Base-by-base conservation (phyloP, 2,113 vertebrate genomes). In the Recurvirostra avosetta region DNA sequence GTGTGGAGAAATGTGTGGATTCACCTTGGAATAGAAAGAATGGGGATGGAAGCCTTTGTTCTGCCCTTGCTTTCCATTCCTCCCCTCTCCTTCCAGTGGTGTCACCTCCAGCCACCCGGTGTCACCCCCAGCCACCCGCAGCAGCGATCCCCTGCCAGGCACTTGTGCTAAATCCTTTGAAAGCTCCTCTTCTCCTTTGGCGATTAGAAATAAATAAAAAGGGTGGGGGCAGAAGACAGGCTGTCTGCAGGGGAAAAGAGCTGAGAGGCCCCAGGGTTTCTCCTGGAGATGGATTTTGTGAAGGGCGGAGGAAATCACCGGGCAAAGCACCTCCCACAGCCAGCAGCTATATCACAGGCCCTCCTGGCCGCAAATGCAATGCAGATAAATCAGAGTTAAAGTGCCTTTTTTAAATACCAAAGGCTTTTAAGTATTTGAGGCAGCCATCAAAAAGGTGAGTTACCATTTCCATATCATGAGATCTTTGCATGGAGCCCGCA, bases 361-460 rank as follows among this genome's bases (percentile, higher is more conserved):
- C 25, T 70, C 50, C 47, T 83, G 36, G 62, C 92, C 0, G 0
- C 34, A 94, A 94, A 94, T 92, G 87, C 72, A 91, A 12, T 56
- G 86, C 34, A 92, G 96, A 94, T 96, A 95, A 96, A 95, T 91
- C 89, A 61, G 61, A 92, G 77, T 85, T 91, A 94, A 96, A 92
- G 80, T 80, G 71, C 92, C 94, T 92, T 88, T 95, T 97, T 95
- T 92, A 91, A 96, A 96, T 95, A 96, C 77, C 36, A 96, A 96
- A 95, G 95, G 87, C 94, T 92, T 95, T 95, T 76, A 94, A 93
- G 84, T 85, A 65, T 95, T 92, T 5, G 13, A 85, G 32, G 27
- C 53, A 71, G 84, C 78, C 87, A 94, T 94, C 95, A 95, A 92
- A 94, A 89, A 82, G 83, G 80, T 89, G 86, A 87, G 81, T 87